Base-by-base conservation (phyloP, 2,888 invertebrate genomes). In the Agriopis marginaria region DNA sequence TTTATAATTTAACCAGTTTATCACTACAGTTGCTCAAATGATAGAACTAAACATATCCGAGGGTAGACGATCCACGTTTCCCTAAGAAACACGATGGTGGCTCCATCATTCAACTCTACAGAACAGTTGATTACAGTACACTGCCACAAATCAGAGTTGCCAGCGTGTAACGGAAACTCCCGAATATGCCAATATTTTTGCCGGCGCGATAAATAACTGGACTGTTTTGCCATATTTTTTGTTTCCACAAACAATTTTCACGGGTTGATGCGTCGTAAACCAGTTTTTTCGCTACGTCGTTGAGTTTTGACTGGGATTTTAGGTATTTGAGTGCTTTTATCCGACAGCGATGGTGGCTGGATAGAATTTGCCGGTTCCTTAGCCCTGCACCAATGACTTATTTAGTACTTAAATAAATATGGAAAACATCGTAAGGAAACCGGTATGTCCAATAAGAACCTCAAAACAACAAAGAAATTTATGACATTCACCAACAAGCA, bases 131-230 rank as follows among this genome's bases (percentile, higher is more conserved):
- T 23, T 4, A 8, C 56, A 0, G 5, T 42, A 17, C 56, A 14
- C 11, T 44, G 42, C 75, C 75, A 80, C 80, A 81, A 80, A 82
- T 82, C 80, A 82, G 71, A 50, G 74, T 77, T 78, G 79, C 81
- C 77, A 79, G 73, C 72, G 65, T 71, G 80, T 75, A 77, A 75
- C 75, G 66, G 66, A 67, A 56, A 75, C 70, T 79, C 72, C 74
- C 71, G 75, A 81, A 82, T 80, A 79, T 82, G 80, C 77, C 82
- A 77, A 81, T 79, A 82, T 82, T 78, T 80, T 70, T 74, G 49
- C 75, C 64, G 71, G 64, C 65, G 64, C 75, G 64, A 79, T 81
- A 77, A 82, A 79, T 82, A 77, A 82, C 76, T 73, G 69, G 45
- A 9, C 50, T 53, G 73, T 75, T 76, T 75, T 78, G 77, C 79